These are phyloP conservation scores for Phaethon lepturus DNA, from an alignment of 2,113 vertebrate species.

Conservation along the genomic window DNA sequence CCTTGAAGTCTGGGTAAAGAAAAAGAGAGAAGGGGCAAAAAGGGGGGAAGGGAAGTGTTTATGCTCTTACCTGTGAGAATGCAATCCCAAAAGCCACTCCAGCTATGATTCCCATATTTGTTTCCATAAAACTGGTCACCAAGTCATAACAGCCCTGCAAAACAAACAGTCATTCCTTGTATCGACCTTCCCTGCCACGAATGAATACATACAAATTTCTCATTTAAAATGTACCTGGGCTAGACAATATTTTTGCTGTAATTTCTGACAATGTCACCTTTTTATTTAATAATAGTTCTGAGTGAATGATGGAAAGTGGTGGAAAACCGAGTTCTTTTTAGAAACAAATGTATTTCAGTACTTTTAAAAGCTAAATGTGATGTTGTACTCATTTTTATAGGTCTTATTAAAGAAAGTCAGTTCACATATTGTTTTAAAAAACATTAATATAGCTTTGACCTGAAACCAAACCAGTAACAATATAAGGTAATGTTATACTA, in stretches of 20 bases:
- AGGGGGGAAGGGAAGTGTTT: not conserved
- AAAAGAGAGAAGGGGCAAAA: not conserved
- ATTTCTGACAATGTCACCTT: not conserved
- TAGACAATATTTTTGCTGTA: not conserved
- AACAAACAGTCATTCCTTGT: constrained; percentile 2
- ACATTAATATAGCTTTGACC: not conserved
- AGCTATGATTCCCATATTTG: constrained; percentile 96
- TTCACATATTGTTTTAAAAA: not conserved
- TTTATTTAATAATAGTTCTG: not conserved
- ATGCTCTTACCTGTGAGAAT: constrained; percentile 90
- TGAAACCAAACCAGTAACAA: not conserved
- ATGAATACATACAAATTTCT: not conserved
- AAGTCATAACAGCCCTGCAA: constrained; percentile 93
- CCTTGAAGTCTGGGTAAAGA: constrained; percentile 33
- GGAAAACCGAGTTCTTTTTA: not conserved
- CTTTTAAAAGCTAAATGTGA: not conserved
- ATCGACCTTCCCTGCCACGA: not conserved
- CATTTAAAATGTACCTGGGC: not conserved
- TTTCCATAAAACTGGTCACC: constrained; percentile 95
- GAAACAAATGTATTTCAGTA: not conserved
- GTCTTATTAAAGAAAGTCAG: not conserved
- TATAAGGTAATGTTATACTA: not conserved
- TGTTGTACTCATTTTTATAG: not conserved
- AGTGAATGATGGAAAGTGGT: not conserved
- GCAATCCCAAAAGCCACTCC: constrained; percentile 96